Conservation (phyloP, 2,888 invertebrate species). For the Agrotis segetum region DNA sequence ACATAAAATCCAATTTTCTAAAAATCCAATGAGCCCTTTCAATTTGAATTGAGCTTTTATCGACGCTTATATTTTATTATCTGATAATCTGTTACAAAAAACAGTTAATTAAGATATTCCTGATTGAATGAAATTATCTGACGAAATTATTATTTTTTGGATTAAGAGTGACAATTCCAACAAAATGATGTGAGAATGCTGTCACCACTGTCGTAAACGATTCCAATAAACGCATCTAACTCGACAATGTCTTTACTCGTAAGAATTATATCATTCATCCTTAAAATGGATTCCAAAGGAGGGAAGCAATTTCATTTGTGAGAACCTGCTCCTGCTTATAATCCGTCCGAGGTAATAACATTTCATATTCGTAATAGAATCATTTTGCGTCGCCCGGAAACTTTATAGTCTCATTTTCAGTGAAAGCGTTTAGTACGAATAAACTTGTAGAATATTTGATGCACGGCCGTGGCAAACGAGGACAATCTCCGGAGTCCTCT, state of each 20-base stretch:
- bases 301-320: constrained; percentile 91
- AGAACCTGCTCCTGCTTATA: constrained; percentile 90
- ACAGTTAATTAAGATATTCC: constrained; percentile 55
- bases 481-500: constrained; percentile 85
- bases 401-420: constrained; percentile 91
- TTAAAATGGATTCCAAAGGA: constrained; percentile 90
- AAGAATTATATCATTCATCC: constrained; percentile 90
- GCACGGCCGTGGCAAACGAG: constrained; percentile 79
- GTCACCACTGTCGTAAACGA: constrained; percentile 57
- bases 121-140: constrained; percentile 31
- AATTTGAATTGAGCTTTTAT: constrained; percentile 62
- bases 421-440: constrained; percentile 90
- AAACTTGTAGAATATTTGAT: constrained; percentile 90
- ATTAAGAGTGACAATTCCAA: background rate
- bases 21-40: constrained; percentile 66
- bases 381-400: constrained; percentile 89
- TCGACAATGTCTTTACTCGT: constrained; percentile 88
- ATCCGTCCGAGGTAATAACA: constrained; percentile 91
- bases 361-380: constrained; percentile 91
- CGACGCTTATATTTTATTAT: constrained; percentile 54
- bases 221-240: constrained; percentile 80
- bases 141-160: constrained; percentile 15
- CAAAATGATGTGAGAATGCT: constrained; percentile 26
- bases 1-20: constrained; percentile 69
- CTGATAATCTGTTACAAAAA: constrained; percentile 53